Conservation (phyloP, 2,888 invertebrate genomes). For the Salticus scenicus region DNA sequence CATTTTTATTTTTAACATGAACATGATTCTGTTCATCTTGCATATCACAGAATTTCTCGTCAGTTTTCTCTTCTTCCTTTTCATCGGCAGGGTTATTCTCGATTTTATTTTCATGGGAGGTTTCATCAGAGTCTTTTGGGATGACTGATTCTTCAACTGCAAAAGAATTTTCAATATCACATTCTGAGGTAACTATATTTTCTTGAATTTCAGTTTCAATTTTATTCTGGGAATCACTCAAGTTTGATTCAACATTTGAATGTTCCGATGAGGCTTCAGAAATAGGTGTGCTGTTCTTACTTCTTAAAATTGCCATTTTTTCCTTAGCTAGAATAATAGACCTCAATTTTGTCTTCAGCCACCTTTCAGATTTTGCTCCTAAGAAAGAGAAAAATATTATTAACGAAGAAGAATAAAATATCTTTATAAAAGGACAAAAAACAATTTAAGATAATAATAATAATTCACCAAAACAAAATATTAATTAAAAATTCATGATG, state of each 20-base stretch:
- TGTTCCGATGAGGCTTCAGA: not conserved
- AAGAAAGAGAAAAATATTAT: not conserved
- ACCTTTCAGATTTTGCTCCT: slow-evolving; percentile 64
- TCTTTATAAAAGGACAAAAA: no score
- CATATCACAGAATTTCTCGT: not conserved
- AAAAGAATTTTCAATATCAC: not conserved
- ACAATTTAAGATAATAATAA: no score
- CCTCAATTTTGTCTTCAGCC: slow-evolving; percentile 57
- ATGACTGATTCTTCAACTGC: not conserved
- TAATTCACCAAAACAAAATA: no score
- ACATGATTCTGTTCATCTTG: not conserved
- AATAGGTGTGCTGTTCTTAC: not conserved
- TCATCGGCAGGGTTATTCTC: slow-evolving; percentile 11
- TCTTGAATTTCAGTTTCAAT: not conserved
- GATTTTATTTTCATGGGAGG: not conserved
- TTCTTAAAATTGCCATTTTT: slow-evolving; percentile 16
- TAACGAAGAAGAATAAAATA: not conserved
- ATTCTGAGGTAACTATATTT: not conserved
- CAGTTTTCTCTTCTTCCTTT: not conserved
- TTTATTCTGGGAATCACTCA: not conserved
- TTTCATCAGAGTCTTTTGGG: not conserved
- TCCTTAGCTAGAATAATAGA: slow-evolving; percentile 38
- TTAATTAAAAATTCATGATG: no score
- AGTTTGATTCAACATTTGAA: not conserved
- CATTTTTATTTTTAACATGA: not conserved